Percentiles rank a stretch among this genome's conserved stretches.
Conservation (phyloP, 2,888 invertebrate species). For the Rhagium mordax region DNA sequence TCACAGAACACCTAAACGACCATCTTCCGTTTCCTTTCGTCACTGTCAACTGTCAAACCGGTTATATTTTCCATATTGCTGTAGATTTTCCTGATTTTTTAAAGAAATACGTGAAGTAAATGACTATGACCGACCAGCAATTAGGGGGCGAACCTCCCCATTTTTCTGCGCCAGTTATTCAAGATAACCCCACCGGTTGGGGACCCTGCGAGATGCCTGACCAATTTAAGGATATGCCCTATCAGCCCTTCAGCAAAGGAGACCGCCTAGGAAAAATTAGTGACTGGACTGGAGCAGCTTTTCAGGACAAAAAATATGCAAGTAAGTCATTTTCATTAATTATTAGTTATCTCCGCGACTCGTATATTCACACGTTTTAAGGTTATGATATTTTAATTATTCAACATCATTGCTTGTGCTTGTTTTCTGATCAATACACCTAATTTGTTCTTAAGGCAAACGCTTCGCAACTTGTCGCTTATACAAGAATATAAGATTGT, state of each 20-base stretch:
- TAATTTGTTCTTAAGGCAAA: no score
- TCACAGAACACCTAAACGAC: no score
- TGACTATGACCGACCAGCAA: slow-evolving; percentile 63
- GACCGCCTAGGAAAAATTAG: slow-evolving; percentile 99
- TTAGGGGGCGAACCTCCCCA: slow-evolving; percentile 75
- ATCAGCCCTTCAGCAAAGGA: slow-evolving; percentile 99
- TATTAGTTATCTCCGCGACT: no score
- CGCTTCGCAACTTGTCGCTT: no score
- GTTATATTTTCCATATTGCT: slow-evolving; percentile 3
- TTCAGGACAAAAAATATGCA: slow-evolving; percentile 94
- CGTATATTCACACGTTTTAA: no score
- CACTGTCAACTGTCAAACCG: slow-evolving; percentile 15
- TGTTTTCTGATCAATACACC: no score
- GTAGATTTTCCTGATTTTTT: neutral
- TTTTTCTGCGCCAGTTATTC: slow-evolving; percentile 83
- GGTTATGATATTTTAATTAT: no score
- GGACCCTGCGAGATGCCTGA: slow-evolving; percentile 96
- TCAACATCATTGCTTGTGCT: no score
- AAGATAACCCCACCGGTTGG: slow-evolving; percentile 94
- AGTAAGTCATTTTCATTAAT: slow-evolving; percentile 76
- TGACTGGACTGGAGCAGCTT: slow-evolving; percentile 97
- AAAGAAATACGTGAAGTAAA: slow-evolving; percentile 21
- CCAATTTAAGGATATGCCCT: slow-evolving; percentile 96
- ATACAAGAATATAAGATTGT: no score
- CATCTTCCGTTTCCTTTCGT: no score